Evolutionary conservation across 2,113 vertebrate species (phyloP).

Genomic region (Xiphias gladius): DNA sequence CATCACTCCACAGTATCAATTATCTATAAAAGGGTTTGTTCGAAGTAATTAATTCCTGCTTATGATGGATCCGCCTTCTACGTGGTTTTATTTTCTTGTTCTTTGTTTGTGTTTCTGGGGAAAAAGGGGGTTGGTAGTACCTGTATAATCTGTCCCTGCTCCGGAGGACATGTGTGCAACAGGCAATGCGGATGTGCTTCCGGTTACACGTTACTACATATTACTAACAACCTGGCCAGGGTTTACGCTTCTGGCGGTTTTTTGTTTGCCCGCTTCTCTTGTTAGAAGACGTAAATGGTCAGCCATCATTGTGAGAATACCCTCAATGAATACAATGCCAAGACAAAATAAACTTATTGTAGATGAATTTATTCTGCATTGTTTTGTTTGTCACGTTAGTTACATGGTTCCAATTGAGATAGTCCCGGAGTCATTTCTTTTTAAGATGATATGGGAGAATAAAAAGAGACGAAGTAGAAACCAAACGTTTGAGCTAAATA

Average conservation of each 20-base stretch:
- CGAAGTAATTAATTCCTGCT: constrained; percentile 17
- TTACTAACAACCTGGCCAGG: constrained; percentile 19
- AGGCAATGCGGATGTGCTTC: constrained; percentile 56
- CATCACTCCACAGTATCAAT: constrained; percentile 32
- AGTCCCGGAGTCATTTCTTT: not conserved
- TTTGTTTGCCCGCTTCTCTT: constrained; percentile 45
- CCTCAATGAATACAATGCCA: constrained; percentile 53
- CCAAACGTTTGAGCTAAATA: too few species aligned
- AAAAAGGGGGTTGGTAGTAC: not conserved
- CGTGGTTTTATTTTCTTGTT: not conserved
- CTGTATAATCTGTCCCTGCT: not conserved
- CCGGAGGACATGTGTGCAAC: constrained; percentile 36
- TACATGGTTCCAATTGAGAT: too few species aligned
- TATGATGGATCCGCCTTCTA: not conserved
- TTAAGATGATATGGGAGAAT: not conserved
- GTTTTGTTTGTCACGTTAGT: constrained; percentile 27
- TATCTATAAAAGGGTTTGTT: constrained; percentile 25
- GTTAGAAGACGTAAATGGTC: constrained; percentile 38
- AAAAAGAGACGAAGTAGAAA: too few species aligned
- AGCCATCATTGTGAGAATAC: constrained; percentile 50
- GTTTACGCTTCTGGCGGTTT: constrained; percentile 10
- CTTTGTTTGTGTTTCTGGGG: not conserved
- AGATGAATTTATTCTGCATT: constrained; percentile 15
- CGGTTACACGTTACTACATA: constrained; percentile 34
- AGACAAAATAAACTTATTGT: constrained; percentile 59